Percentiles rank a stretch among this genome's conserved stretches.
phyloP scores from a whole-genome alignment of 2,888 invertebrate genomes.

The Cryptocheilus praepositus region DNA sequence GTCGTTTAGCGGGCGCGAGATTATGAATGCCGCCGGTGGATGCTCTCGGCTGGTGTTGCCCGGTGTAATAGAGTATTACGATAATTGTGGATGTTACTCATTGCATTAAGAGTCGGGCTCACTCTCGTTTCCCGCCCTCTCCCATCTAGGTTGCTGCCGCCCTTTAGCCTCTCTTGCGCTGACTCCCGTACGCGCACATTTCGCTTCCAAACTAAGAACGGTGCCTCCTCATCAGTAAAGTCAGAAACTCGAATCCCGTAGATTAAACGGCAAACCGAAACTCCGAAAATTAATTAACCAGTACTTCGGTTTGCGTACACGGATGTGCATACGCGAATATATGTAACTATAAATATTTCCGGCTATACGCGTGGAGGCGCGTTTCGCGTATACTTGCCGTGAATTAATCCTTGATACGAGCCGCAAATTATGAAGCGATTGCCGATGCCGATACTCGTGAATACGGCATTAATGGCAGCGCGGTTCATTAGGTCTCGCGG shows the following conservation, averaged over 20 bases:
- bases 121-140: conserved; percentile 24
- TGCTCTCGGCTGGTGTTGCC: conserved; percentile 29
- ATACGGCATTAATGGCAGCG: too few relatives aligned
- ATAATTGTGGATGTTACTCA: conserved; percentile 53
- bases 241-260: conserved; percentile 14
- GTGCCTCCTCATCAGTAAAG: conserved; percentile 9
- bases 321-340: not conserved
- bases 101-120: conserved; percentile 40
- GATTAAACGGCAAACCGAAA: conserved; percentile 8
- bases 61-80: conserved; percentile 45
- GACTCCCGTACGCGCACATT: not conserved
- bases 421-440: too few relatives aligned
- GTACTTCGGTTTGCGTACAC: not conserved
- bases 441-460: too few relatives aligned
- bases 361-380: too few relatives aligned
- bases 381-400: too few relatives aligned
- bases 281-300: conserved; percentile 13
- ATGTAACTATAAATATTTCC: too few relatives aligned
- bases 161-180: not conserved
- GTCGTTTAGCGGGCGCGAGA: conserved; percentile 30
- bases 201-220: conserved; percentile 11
- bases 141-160: conserved; percentile 14
- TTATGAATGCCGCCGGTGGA: conserved; percentile 12
- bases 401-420: too few relatives aligned
- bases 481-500: conserved; percentile 2